Conservation (phyloP, 2,113 vertebrate species). For the Leptobrachium ailaonicum region DNA sequence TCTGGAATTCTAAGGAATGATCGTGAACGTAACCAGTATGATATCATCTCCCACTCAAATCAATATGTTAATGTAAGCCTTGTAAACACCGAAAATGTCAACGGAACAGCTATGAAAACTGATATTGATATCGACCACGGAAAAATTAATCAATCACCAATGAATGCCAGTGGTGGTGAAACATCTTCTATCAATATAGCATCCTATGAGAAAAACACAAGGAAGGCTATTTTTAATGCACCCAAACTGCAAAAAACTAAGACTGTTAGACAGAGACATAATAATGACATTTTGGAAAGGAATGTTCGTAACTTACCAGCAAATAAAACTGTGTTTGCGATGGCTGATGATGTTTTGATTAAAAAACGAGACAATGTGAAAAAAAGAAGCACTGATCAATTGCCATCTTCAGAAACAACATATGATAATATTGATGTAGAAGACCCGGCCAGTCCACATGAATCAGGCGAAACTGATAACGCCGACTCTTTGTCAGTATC, state of each 20-base stretch:
- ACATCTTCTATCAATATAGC: too few relatives aligned
- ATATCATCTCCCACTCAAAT: not conserved
- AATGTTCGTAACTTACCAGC: constrained; percentile 1
- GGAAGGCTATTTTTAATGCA: not conserved
- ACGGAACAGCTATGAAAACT: not conserved
- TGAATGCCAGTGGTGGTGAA: too few relatives aligned
- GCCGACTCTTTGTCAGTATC: not conserved
- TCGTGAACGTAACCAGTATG: not conserved
- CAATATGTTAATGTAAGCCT: too few relatives aligned
- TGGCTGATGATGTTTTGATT: not conserved
- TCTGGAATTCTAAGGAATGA: not conserved
- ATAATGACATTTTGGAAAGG: not conserved
- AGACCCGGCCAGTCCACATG: not conserved
- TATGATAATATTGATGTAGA: not conserved
- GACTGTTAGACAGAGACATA: not conserved
- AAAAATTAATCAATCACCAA: too few relatives aligned
- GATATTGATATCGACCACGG: too few relatives aligned
- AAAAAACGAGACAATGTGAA: constrained; percentile 5
- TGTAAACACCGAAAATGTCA: not conserved
- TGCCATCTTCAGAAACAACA: not conserved
- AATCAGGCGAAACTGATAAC: not conserved
- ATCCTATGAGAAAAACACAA: not conserved
- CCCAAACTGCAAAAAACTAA: not conserved
- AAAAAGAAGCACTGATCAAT: constrained; percentile 15
- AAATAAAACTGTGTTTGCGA: not conserved